phyloP scores from a whole-genome alignment of 2,797 vertebrate genomes.

The Gymnothorax javanicus region DNA sequence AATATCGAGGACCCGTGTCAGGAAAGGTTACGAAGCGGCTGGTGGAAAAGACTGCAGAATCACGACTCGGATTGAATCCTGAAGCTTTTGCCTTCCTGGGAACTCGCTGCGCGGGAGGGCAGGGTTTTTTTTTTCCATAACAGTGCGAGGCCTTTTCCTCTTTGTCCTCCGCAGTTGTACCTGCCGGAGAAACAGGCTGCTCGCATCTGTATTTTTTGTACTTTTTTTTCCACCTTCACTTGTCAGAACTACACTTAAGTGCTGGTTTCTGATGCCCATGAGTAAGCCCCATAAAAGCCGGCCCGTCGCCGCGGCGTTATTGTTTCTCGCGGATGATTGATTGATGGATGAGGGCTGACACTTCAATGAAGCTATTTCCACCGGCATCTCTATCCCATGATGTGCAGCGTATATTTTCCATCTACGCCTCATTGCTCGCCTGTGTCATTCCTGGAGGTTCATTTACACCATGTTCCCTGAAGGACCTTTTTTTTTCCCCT shows the following conservation, averaged over 20 bases:
- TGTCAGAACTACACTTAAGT: slow-evolving; percentile 96
- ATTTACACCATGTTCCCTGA: slow-evolving; percentile 98
- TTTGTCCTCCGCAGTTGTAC: slow-evolving; percentile 53
- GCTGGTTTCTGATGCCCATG: slow-evolving; percentile 97
- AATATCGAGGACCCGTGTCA: background rate
- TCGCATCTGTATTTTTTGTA: slow-evolving; percentile 72
- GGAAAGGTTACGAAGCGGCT: background rate
- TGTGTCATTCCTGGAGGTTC: slow-evolving; percentile 99
- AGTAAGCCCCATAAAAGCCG: slow-evolving; percentile 98
- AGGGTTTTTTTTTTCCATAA: slow-evolving; percentile 7
- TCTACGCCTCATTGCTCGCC: slow-evolving; percentile 99
- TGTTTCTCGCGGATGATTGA: slow-evolving; percentile 99
- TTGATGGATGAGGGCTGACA: slow-evolving; percentile 99
- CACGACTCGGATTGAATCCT: background rate
- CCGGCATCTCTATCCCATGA: slow-evolving; percentile 99
- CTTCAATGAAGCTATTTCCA: slow-evolving; percentile 99
- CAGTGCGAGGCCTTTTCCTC: slow-evolving; percentile 30
- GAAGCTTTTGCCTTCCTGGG: background rate
- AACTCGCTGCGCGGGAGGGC: background rate
- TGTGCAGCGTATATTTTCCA: slow-evolving; percentile 99
- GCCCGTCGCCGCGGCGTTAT: slow-evolving; percentile 87
- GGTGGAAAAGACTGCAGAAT: background rate
- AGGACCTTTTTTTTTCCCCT: slow-evolving; percentile 80
- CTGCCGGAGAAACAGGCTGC: slow-evolving; percentile 72
- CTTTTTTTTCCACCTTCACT: slow-evolving; percentile 67